Evolutionary conservation across 2,797 vertebrate genomes (phyloP).

Genomic region (Acanthiza pusilla): DNA sequence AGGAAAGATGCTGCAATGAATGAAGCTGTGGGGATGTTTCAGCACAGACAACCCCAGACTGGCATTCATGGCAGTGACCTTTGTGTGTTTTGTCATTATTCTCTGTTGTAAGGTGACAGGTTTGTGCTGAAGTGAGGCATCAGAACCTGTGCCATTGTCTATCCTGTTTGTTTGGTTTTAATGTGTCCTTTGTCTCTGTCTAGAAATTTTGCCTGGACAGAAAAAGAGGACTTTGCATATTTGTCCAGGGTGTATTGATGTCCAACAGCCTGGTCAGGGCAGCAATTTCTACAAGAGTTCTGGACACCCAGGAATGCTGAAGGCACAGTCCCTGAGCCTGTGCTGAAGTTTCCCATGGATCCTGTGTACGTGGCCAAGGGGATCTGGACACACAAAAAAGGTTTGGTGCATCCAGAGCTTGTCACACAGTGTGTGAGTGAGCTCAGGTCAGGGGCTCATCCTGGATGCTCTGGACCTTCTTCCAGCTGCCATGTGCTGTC

Average conservation of each 20-base stretch:
- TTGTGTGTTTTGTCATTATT: neutral
- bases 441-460: neutral
- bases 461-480: fast-evolving
- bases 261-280: neutral
- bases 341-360: neutral
- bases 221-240: neutral
- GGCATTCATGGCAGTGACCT: neutral
- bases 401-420: neutral
- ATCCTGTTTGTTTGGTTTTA: neutral
- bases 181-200: neutral
- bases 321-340: neutral
- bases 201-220: neutral
- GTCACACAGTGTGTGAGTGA: fast-evolving
- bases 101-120: neutral
- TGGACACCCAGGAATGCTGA: neutral
- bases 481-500: neutral
- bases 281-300: neutral
- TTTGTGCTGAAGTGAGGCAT: neutral
- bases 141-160: neutral
- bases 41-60: neutral
- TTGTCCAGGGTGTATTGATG: neutral
- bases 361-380: neutral
- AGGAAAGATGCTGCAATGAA: neutral
- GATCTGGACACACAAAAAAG: neutral
- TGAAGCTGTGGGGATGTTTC: neutral